Base-by-base conservation (phyloP, 2,797 vertebrate species). In the Pempheris klunzingeri region DNA sequence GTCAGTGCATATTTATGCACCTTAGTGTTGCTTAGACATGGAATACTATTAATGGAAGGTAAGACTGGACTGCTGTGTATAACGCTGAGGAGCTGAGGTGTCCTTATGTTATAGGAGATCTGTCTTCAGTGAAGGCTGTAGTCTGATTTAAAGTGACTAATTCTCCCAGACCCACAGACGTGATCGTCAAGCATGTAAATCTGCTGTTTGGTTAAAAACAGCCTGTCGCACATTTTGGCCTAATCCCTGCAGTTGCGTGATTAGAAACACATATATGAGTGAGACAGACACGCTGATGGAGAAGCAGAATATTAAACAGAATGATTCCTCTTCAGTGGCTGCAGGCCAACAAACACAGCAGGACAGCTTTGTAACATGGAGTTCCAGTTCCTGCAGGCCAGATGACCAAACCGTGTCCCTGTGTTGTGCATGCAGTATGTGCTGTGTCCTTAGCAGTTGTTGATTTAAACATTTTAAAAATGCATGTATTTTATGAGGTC, bases 291-390 rank as follows among this genome's bases (percentile, higher is more conserved):
- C 64, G 75, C 77, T 60, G 74, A 80, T 58, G 60, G 38, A 60
- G 63, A 55, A 32, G 49, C 34, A 12, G 74, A 80, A 73, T 53
- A 87, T 81, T 85, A 84, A 82, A 81, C 46, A 43, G 71, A 68
- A 55, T 58, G 74, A 78, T 70, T 69, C 61, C 46, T 71, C 39
- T 63, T 78, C 28, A 2, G 53, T 88, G 86, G 86, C 81, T 46
- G n/a, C 50, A 0, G 63, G 78, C 80, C 83, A 88, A n/a, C 32
- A 59, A 53, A 70, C 81, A 72, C 78, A 82, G 80, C 81, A 77
- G 84, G 65, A 70, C 53, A 39, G 81, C 77, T 77, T 80, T 77
- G 83, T 86, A 71, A 87, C 90, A 90, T 44, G 52, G 57, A 61
- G 81, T n/a, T 85, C 76, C 69, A 72, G 78, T 63, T 71, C 73